Conservation (phyloP, 2,113 vertebrate genomes). For the Mastomys coucha region DNA sequence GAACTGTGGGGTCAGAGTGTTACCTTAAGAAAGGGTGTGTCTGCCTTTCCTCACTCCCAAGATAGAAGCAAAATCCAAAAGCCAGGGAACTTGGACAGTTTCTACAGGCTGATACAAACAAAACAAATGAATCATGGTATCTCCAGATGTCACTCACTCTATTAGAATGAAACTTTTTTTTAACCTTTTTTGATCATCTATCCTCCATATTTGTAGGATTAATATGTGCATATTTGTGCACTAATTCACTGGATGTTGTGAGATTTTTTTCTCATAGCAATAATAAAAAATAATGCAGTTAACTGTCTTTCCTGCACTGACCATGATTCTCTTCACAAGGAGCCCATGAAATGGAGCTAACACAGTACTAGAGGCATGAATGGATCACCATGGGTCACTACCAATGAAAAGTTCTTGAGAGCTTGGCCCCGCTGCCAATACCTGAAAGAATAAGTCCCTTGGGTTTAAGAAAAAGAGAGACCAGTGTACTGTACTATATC, state of each 20-base stretch:
- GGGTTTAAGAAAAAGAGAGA: background rate
- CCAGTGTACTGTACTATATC: background rate
- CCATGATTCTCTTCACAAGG: background rate
- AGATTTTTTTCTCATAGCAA: background rate
- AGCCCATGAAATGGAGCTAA: background rate
- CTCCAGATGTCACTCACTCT: background rate
- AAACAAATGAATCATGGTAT: background rate
- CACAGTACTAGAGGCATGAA: background rate
- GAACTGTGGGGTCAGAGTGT: background rate
- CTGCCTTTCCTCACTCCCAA: background rate
- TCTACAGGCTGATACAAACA: background rate
- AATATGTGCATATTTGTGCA: background rate
- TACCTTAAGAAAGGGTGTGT: background rate
- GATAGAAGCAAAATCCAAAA: background rate
- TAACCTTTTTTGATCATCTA: background rate
- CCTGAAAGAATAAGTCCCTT: background rate
- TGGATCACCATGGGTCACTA: background rate
- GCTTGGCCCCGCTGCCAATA: background rate
- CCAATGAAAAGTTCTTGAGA: background rate
- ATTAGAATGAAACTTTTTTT: background rate
- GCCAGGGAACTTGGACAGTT: background rate
- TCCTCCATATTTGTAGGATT: background rate
- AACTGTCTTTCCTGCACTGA: background rate
- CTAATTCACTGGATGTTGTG: background rate
- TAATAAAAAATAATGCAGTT: background rate